These are phyloP conservation scores for Philereme vetulata DNA, from an alignment of 2,888 invertebrate genomes.

Conservation along the genomic window DNA sequence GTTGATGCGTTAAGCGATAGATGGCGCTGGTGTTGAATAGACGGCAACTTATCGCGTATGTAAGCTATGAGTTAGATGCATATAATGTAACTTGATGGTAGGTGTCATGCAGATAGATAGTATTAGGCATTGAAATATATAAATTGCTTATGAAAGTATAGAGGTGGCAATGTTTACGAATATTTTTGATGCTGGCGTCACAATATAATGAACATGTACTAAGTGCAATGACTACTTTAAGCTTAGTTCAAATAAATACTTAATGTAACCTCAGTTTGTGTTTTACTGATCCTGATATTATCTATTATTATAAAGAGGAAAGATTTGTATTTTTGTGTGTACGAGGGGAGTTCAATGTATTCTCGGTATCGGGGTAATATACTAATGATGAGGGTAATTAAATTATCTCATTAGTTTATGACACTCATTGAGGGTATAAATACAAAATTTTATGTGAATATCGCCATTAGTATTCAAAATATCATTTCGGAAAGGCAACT, in stretches of 20 bases:
- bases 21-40: no score
- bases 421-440: no score
- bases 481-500: no score
- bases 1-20: no score
- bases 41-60: not conserved
- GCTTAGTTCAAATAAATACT: conserved; percentile 54
- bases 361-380: no score
- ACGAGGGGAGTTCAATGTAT: no score
- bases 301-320: no score
- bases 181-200: conserved; percentile 58
- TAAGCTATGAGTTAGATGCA: conserved; percentile 1
- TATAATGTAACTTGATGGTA: conserved; percentile 9
- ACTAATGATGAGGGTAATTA: no score
- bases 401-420: no score
- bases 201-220: conserved; percentile 56
- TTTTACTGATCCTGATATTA: conserved; percentile 16
- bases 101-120: conserved; percentile 26
- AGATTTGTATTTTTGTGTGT: no score
- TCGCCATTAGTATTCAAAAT: no score
- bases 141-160: conserved; percentile 30
- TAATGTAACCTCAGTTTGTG: conserved; percentile 37
- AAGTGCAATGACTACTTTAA: conserved; percentile 56
- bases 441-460: no score
- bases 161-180: conserved; percentile 34
- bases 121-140: conserved; percentile 36